Percentiles rank a stretch among this genome's conserved stretches.
phyloP scores from a whole-genome alignment of 2,797 vertebrate genomes.

The Otolemur crassicaudatus region DNA sequence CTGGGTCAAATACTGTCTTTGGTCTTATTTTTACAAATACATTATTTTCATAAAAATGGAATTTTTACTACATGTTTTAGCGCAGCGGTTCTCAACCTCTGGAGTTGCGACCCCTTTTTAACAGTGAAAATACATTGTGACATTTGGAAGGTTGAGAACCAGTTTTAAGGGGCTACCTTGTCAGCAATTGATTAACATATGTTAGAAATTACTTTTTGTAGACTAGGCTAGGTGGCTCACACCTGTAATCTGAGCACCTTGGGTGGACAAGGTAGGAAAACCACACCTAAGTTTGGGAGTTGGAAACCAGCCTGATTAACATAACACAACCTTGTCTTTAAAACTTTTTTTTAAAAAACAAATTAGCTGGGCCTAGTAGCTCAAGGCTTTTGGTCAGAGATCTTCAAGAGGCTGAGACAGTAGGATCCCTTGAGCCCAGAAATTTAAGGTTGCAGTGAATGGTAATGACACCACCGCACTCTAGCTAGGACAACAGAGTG shows the following conservation, averaged over 20 bases:
- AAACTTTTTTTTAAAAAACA: too few species aligned
- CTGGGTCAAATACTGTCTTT: not conserved
- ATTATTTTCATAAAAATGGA: conserved; percentile 45
- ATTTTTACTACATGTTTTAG: not conserved
- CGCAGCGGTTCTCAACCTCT: too few species aligned
- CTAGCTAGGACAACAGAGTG: not conserved
- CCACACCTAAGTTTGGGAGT: too few species aligned
- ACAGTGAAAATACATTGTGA: too few species aligned
- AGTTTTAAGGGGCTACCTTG: not conserved
- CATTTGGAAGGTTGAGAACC: too few species aligned
- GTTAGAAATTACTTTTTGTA: conserved; percentile 9
- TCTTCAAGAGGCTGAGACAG: too few species aligned
- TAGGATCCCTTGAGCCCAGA: too few species aligned
- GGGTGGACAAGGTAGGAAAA: not conserved
- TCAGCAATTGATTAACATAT: not conserved
- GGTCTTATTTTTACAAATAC: not conserved
- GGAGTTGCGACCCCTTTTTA: too few species aligned
- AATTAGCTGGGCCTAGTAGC: too few species aligned
- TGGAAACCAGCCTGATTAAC: too few species aligned
- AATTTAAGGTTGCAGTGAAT: not conserved
- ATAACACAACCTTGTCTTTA: too few species aligned
- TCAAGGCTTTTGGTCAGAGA: too few species aligned
- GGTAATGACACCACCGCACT: not conserved
- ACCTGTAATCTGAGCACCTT: not conserved
- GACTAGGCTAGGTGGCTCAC: not conserved